A percentile compares a stretch with the other conserved stretches of the same genome.
Evolutionary conservation across 2,113 vertebrate species (phyloP).

Genomic region (Narcine bancroftii): DNA sequence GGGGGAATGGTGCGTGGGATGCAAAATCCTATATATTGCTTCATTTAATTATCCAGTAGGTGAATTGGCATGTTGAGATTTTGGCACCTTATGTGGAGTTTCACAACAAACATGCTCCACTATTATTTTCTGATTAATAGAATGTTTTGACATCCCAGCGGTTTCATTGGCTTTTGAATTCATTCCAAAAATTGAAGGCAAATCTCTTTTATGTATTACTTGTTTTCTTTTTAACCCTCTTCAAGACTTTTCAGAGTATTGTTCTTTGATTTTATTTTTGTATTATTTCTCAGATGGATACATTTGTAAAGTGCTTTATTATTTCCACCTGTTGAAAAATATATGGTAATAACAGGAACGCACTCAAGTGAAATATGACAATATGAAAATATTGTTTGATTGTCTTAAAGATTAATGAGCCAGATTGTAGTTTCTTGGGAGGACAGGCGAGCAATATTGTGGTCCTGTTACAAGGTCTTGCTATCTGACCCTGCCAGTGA

Average conservation of each 20-base stretch:
- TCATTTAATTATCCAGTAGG: neutral
- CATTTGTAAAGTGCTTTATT: neutral
- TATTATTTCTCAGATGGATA: neutral
- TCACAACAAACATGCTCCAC: constrained; percentile 7
- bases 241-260: neutral
- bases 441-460: neutral
- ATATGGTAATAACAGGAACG: neutral
- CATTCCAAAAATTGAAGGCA: neutral
- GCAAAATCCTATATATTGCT: neutral
- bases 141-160: neutral
- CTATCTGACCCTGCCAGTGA: neutral
- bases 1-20: constrained; percentile 5
- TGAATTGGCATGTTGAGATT: neutral
- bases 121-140: neutral
- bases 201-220: neutral
- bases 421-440: neutral
- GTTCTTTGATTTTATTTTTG: neutral
- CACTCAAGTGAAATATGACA: neutral
- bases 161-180: neutral
- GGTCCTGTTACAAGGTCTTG: neutral
- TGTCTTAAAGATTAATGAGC: neutral
- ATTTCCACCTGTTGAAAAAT: neutral
- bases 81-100: neutral
- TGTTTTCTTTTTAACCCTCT: neutral
- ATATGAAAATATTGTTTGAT: neutral